phyloP scores from a whole-genome alignment of 2,797 vertebrate genomes.

The Acanthopagrus latus region DNA sequence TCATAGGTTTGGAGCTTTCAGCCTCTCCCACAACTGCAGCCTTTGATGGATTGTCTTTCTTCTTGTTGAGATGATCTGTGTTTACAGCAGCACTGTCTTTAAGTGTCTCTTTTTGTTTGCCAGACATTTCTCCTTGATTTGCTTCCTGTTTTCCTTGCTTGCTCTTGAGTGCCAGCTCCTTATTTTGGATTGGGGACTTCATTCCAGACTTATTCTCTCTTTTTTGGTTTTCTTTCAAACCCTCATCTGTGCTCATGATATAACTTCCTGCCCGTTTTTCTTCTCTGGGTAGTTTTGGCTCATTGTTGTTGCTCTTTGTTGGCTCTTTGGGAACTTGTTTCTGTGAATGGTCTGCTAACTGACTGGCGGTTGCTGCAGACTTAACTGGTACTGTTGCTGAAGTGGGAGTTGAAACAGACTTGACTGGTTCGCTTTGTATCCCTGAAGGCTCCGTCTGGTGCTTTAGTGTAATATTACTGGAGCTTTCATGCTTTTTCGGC shows the following conservation, averaged over 20 bases:
- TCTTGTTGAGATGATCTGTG: constrained; percentile 16
- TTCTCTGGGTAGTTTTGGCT: constrained; percentile 19
- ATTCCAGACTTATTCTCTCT: constrained; percentile 29
- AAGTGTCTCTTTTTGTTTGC: constrained; percentile 36
- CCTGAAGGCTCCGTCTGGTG: constrained; percentile 48
- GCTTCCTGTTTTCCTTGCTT: constrained; percentile 27
- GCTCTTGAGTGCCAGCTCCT: constrained; percentile 29
- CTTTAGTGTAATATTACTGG: constrained; percentile 48
- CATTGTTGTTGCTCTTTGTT: constrained; percentile 21
- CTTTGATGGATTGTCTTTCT: constrained; percentile 33
- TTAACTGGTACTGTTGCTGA: constrained; percentile 27
- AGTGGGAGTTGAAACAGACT: constrained; percentile 28
- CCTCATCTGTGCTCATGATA: constrained; percentile 12
- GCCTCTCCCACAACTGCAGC: constrained; percentile 7
- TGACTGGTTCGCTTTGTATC: constrained; percentile 37
- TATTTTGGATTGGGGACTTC: constrained; percentile 33
- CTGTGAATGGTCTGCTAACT: constrained; percentile 25
- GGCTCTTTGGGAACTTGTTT: constrained; percentile 43
- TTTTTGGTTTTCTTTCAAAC: constrained; percentile 31
- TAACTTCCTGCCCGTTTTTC: constrained; percentile 22
- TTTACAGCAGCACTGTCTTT: constrained; percentile 14
- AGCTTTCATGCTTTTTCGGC: constrained; percentile 56
- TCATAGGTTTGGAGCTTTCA: constrained; percentile 20
- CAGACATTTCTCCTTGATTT: constrained; percentile 26
- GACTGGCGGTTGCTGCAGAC: constrained; percentile 26